phyloP scores from a whole-genome alignment of 2,888 invertebrate species.

The Strigamia maritima region DNA sequence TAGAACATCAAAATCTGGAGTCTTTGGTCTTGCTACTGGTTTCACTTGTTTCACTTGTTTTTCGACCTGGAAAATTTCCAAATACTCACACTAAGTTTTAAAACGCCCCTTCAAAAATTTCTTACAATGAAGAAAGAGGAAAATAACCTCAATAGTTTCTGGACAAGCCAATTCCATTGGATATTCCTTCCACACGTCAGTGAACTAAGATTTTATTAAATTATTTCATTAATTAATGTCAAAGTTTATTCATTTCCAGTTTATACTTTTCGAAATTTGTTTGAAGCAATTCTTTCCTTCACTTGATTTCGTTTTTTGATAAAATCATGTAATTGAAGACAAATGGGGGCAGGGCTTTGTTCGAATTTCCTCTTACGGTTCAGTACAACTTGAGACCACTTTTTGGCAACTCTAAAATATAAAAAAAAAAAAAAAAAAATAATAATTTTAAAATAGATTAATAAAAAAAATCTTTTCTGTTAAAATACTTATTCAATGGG shows the following conservation, averaged over 20 bases:
- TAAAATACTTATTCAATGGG: conserved; percentile 57
- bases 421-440: conserved; percentile 2
- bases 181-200: not conserved
- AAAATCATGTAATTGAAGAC: conserved; percentile 71
- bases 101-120: not conserved
- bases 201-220: not conserved
- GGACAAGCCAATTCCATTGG: conserved; percentile 44
- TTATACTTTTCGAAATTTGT: not conserved
- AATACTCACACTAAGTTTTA: not conserved
- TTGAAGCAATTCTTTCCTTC: not conserved
- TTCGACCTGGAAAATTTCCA: conserved; percentile 42
- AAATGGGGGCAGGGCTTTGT: conserved; percentile 74
- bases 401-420: conserved; percentile 45
- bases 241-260: conserved; percentile 39
- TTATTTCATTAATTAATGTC: not conserved
- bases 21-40: conserved; percentile 47
- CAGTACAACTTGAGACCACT: conserved; percentile 62
- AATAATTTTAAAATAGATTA: too few relatives aligned
- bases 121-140: not conserved
- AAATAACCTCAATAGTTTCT: conserved; percentile 39
- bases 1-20: conserved; percentile 46
- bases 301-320: conserved; percentile 46
- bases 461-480: too few relatives aligned
- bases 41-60: conserved; percentile 50
- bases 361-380: conserved; percentile 85